Conservation (phyloP, 2,888 invertebrate genomes). For the Apodemia duryi region DNA sequence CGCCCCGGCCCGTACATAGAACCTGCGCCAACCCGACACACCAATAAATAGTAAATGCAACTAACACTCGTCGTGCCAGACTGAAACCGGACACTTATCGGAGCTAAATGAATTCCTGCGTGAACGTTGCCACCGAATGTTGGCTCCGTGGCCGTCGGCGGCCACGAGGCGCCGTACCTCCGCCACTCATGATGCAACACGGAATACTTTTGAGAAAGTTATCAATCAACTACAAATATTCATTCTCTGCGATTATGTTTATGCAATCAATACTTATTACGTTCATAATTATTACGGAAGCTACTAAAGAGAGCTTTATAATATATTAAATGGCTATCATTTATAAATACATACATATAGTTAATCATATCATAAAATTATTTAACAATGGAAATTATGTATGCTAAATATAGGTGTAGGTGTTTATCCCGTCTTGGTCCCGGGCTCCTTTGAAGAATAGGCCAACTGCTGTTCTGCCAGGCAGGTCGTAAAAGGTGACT, state of each 20-base stretch:
- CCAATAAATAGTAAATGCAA: constrained; percentile 66
- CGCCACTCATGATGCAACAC: constrained; percentile 50
- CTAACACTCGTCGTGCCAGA: constrained; percentile 69
- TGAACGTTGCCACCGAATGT: constrained; percentile 66
- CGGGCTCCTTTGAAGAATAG: too few species aligned
- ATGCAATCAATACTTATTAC: neutral
- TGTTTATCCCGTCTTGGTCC: too few species aligned
- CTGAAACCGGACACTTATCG: constrained; percentile 76
- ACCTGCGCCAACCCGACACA: constrained; percentile 71
- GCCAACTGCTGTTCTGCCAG: too few species aligned
- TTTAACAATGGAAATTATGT: too few species aligned
- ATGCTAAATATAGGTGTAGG: too few species aligned
- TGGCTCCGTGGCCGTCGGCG: constrained; percentile 34
- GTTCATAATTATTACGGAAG: neutral
- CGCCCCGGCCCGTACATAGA: constrained; percentile 50
- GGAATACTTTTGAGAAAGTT: constrained; percentile 43
- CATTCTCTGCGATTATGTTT: constrained; percentile 3
- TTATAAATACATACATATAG: too few species aligned
- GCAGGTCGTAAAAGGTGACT: too few species aligned
- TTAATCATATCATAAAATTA: too few species aligned
- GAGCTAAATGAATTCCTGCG: constrained; percentile 68
- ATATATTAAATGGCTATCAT: neutral
- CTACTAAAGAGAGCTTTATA: neutral
- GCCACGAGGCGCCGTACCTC: constrained; percentile 36
- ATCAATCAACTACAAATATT: constrained; percentile 40